Percentiles rank a stretch among this genome's conserved stretches.
These are phyloP conservation scores for Amblyjoppa proteus DNA, from an alignment of 2,888 invertebrate species.

Conservation along the genomic window DNA sequence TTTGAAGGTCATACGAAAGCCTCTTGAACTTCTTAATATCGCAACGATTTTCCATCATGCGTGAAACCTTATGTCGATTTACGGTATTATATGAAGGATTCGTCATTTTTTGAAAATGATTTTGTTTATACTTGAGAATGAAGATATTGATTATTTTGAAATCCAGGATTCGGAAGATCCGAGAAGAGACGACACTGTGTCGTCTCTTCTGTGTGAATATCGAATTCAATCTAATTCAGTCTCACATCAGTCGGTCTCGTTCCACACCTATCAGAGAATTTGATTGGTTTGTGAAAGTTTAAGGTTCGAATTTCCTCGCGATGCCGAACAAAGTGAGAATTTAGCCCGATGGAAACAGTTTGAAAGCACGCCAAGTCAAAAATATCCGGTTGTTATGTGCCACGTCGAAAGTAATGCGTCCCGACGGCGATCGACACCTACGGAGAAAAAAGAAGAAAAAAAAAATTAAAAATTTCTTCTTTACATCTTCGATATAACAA, in stretches of 20 bases:
- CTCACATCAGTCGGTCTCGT: conserved; percentile 12
- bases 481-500: not conserved
- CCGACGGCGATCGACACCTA: not conserved
- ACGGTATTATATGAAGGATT: too few species aligned
- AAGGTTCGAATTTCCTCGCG: conserved; percentile 29
- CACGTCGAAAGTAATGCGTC: not conserved
- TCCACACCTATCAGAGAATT: conserved; percentile 35
- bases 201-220: too few species aligned
- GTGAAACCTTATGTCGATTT: too few species aligned
- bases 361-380: conserved; percentile 38
- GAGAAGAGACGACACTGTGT: not conserved
- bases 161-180: not conserved
- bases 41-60: too few species aligned
- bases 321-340: conserved; percentile 3
- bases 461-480: not conserved
- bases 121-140: not conserved
- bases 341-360: conserved; percentile 35
- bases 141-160: not conserved
- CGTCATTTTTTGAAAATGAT: too few species aligned
- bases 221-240: conserved; percentile 45
- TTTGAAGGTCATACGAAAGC: too few species aligned
- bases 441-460: not conserved
- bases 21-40: too few species aligned
- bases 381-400: conserved; percentile 5
- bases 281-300: conserved; percentile 52